These are phyloP conservation scores for Lethocerus indicus DNA, from an alignment of 1,140 invertebrate species.

Conservation along the genomic window DNA sequence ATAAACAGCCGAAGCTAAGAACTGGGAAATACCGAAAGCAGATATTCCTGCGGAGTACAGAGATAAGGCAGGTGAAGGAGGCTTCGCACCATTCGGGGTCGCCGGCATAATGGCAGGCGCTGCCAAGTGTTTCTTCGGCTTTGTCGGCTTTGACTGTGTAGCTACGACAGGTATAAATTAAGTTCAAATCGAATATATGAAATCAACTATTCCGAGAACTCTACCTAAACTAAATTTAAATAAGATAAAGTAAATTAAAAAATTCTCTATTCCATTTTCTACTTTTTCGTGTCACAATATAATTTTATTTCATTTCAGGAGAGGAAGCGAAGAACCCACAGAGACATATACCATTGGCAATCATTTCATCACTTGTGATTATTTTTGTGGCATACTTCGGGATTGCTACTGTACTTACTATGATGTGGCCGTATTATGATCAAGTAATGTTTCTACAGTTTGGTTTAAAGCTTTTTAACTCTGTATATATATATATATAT, in stretches of 20 bases:
- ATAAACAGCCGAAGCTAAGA: conserved; percentile 30
- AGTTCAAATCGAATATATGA: not conserved
- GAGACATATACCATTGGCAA: conserved; percentile 37
- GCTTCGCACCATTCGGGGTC: conserved; percentile 70
- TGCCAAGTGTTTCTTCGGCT: conserved; percentile 80
- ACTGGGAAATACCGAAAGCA: conserved; percentile 46
- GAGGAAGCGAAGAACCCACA: conserved; percentile 44
- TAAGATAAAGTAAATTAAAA: not conserved
- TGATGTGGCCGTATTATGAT: conserved; percentile 75
- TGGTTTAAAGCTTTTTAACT: not conserved
- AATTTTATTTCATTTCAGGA: conserved; percentile 19
- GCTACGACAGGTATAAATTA: conserved; percentile 61
- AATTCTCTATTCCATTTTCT: not conserved
- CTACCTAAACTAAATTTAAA: not conserved
- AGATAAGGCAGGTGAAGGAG: conserved; percentile 45
- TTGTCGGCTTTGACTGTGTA: conserved; percentile 72
- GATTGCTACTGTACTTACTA: conserved; percentile 66
- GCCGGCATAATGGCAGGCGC: conserved; percentile 62
- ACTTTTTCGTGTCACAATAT: not conserved
- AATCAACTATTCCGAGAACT: not conserved
- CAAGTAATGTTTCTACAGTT: conserved; percentile 26
- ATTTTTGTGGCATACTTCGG: conserved; percentile 40
- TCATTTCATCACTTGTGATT: conserved; percentile 31
- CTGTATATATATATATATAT: not conserved
- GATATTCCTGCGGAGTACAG: conserved; percentile 32